phyloP scores from a whole-genome alignment of 2,113 vertebrate species.

The Glaucidium brasilianum region DNA sequence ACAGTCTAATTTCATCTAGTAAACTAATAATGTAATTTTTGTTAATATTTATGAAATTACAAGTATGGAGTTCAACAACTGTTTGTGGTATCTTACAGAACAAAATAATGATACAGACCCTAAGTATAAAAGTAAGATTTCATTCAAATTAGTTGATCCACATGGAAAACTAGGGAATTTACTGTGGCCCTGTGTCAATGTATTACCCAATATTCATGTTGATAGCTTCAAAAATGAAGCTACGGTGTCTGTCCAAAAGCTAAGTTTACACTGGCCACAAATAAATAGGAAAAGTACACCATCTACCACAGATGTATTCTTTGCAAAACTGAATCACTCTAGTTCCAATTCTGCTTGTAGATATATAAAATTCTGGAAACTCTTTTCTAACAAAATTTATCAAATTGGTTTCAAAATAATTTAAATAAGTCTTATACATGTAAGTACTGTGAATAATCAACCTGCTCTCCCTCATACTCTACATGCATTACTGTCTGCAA shows the following conservation, averaged over 20 bases:
- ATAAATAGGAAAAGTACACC: conserved; percentile 49
- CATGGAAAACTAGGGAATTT: conserved; percentile 3
- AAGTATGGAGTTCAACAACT: background rate
- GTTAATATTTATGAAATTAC: background rate
- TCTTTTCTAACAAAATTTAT: background rate
- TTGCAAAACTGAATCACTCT: background rate
- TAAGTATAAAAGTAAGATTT: background rate
- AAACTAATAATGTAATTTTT: background rate
- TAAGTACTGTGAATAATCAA: background rate
- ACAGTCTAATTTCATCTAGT: background rate
- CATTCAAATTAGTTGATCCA: background rate
- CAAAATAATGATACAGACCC: background rate
- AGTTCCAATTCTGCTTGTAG: background rate
- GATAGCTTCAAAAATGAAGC: conserved; percentile 26
- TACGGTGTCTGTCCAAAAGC: conserved; percentile 32
- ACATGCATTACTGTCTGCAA: background rate
- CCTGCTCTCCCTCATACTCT: background rate
- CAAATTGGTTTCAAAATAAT: background rate
- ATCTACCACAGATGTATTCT: conserved; percentile 9
- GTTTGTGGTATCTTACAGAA: background rate
- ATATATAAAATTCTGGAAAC: background rate
- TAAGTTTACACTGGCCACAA: conserved; percentile 37
- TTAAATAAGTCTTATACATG: background rate
- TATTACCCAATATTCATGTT: conserved; percentile 16
- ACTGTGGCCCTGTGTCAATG: background rate